Evolutionary conservation across 2,113 vertebrate genomes (phyloP), one percentile per base, ranked within the genome.

Genomic region (Astatotilapia flaviijosephi): DNA sequence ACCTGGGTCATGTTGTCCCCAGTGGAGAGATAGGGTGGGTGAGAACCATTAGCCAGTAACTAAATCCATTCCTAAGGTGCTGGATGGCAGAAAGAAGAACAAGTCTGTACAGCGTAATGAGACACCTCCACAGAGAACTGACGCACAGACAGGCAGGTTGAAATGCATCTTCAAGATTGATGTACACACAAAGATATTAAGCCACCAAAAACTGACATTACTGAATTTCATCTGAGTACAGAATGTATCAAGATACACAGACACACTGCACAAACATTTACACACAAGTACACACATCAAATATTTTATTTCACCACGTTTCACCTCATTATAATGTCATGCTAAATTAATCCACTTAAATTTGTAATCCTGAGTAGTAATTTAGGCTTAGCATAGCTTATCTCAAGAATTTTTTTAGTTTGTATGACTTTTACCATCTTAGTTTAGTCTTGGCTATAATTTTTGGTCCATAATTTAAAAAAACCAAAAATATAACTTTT

Each of bases 21-120:
- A 47, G 83, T 82, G 73, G 87, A 75, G 88, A 83, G 9, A 14
- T 2, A 12, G 54, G 80, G 56, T 82, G 91, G 90, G 68, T 85
- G 82, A 89, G 37, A 75, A 33, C 91, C 89, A 93, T 95, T 94
- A 95, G 89, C 60, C 70, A 70, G 89, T 82, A 91, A 93, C 92
- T 83, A 83, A 87, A 94, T 93, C 90, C 85, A 92, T 85, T 91
- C 86, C 88, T 83, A 85, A 88, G 91, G 83, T 83, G 80, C 68
- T 81, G 80, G 84, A 88, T 51, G 60, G 56, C 37, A 85, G 84
- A 81, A 55, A 82, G 77, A 70, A 60, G 77, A 90, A 84, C 84
- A 89, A 84, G 80, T 62, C 40, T 86, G 77, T 84, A 47, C 84
- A 85, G 90, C 13, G 60, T 90, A 94, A 95, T 93, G 91, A 94